Percentiles rank a stretch among this genome's conserved stretches.
phyloP scores from a whole-genome alignment of 2,888 invertebrate species.

The Scotopteryx bipunctaria region DNA sequence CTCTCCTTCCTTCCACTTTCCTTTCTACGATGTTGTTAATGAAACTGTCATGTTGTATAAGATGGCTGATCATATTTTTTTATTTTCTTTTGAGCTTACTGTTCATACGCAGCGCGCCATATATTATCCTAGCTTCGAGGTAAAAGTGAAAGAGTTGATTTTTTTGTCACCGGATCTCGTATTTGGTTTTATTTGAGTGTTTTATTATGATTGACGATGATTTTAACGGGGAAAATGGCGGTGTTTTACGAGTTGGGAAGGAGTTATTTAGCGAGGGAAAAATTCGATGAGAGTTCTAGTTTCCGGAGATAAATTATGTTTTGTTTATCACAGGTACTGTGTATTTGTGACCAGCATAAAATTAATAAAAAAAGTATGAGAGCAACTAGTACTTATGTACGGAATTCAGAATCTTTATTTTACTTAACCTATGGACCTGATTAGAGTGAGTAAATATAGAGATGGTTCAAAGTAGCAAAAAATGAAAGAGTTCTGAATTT shows the following conservation, averaged over 20 bases:
- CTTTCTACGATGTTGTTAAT: too few relatives aligned
- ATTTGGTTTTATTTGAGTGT: conserved; percentile 49
- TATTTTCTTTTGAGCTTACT: neutral
- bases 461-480: too few relatives aligned
- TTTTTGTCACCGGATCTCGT: conserved; percentile 49
- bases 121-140: neutral
- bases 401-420: too few relatives aligned
- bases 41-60: too few relatives aligned
- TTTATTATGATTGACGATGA: conserved; percentile 46
- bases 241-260: conserved; percentile 27
- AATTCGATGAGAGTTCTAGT: conserved; percentile 18
- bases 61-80: too few relatives aligned
- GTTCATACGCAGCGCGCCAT: conserved; percentile 2
- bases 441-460: too few relatives aligned
- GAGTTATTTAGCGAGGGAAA: conserved; percentile 26
- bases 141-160: conserved; percentile 54
- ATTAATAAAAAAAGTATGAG: too few relatives aligned
- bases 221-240: conserved; percentile 40
- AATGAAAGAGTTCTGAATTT: too few relatives aligned
- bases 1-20: too few relatives aligned
- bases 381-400: too few relatives aligned
- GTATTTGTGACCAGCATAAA: neutral
- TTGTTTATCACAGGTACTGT: neutral
- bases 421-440: too few relatives aligned
- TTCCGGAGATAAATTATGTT: conserved; percentile 2